Conservation (phyloP, 2,113 vertebrate genomes). For the Psammodynastes pulverulentus region DNA sequence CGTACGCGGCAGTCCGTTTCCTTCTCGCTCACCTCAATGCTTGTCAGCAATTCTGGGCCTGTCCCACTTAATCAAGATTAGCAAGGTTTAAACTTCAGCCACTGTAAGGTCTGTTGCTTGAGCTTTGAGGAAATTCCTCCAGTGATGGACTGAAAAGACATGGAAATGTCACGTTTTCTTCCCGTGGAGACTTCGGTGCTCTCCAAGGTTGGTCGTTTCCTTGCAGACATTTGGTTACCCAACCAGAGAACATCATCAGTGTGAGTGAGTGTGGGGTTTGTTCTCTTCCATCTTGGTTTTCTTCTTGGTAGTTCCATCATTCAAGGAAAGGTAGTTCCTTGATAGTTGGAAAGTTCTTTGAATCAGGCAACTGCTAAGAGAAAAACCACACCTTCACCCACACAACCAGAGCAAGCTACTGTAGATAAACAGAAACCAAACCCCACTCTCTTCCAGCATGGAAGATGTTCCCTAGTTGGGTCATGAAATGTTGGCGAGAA, state of each 20-base stretch:
- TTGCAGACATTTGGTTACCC: not conserved
- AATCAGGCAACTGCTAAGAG: not conserved
- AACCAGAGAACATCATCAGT: not conserved
- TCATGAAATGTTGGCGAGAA: not conserved
- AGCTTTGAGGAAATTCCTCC: slow-evolving; percentile 1
- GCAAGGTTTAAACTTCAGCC: not conserved
- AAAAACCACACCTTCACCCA: not conserved
- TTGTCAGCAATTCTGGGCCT: slow-evolving; percentile 26
- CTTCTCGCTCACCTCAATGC: fast-evolving
- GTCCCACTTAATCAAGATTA: slow-evolving; percentile 35
- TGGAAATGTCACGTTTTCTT: not conserved
- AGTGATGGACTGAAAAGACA: not conserved
- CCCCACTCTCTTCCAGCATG: not conserved
- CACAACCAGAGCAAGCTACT: not conserved
- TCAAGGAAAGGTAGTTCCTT: not conserved
- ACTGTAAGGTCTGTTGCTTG: not conserved
- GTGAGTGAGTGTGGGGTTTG: not conserved
- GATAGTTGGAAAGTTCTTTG: not conserved
- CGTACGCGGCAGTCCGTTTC: fast-evolving
- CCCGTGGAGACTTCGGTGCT: not conserved
- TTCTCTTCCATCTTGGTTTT: not conserved
- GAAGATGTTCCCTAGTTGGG: not conserved
- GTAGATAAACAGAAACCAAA: not conserved
- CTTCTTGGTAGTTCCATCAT: not conserved
- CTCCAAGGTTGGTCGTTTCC: not conserved